These are phyloP conservation scores for Pangasius mekongensis DNA, from an alignment of 2,797 vertebrate species.

Conservation along the genomic window DNA sequence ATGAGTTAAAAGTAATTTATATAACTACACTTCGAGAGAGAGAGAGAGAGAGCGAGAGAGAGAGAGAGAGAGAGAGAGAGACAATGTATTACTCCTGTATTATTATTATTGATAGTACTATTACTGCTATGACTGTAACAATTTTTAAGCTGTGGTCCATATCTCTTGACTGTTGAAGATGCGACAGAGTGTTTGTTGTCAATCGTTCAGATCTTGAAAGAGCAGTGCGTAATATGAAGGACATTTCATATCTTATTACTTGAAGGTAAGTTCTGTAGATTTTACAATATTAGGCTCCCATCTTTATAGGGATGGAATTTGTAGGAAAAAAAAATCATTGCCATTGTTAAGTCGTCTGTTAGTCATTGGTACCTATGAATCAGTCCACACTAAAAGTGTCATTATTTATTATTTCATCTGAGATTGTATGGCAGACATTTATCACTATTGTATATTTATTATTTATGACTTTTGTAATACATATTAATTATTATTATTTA, in stretches of 20 bases:
- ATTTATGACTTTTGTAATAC: slow-evolving; percentile 93
- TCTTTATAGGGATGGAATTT: slow-evolving; percentile 75
- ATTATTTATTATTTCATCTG: slow-evolving; percentile 87
- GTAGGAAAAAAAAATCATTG: slow-evolving; percentile 63
- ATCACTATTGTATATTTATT: slow-evolving; percentile 90
- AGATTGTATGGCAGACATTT: slow-evolving; percentile 81
- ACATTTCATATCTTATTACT: slow-evolving; percentile 81
- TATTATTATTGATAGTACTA: slow-evolving; percentile 81
- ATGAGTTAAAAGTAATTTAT: slow-evolving; percentile 81
- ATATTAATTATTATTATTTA: slow-evolving; percentile 88
- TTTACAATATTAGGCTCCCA: slow-evolving; percentile 78
- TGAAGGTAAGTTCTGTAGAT: slow-evolving; percentile 96
- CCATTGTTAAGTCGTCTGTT: slow-evolving; percentile 67
- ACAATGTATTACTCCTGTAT: slow-evolving; percentile 81
- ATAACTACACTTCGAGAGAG: slow-evolving; percentile 79
- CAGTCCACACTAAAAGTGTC: slow-evolving; percentile 73
- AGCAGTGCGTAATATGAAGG: slow-evolving; percentile 78
- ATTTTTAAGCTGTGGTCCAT: slow-evolving; percentile 81
- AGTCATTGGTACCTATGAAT: slow-evolving; percentile 60
- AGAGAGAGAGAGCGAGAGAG: slow-evolving; percentile 70
- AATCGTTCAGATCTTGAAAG: slow-evolving; percentile 76
- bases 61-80: slow-evolving; percentile 70
- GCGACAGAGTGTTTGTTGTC: slow-evolving; percentile 69
- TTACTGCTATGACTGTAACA: slow-evolving; percentile 85
- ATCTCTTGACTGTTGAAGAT: slow-evolving; percentile 73